phyloP scores from a whole-genome alignment of 2,113 vertebrate species.

The Alectura lathami region DNA sequence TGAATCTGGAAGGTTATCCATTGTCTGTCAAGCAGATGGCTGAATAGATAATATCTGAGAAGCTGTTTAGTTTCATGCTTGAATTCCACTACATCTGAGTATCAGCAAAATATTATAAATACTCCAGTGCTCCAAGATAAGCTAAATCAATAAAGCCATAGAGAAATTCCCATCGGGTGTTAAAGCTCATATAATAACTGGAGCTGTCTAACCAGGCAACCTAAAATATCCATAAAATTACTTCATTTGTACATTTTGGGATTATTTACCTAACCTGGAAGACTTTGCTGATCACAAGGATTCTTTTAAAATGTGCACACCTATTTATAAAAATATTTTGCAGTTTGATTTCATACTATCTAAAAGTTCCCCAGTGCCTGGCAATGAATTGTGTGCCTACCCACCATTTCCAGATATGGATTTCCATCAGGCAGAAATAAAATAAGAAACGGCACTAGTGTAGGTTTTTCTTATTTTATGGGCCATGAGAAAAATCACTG shows the following conservation, averaged over 20 bases:
- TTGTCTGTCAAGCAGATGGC: background rate
- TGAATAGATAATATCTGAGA: background rate
- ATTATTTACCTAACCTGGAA: background rate
- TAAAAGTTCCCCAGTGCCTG: background rate
- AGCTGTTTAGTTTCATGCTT: conserved; percentile 2
- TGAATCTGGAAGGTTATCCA: background rate
- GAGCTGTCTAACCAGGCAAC: background rate
- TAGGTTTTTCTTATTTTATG: conserved; percentile 23
- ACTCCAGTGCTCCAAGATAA: background rate
- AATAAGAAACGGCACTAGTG: background rate
- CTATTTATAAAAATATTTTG: background rate
- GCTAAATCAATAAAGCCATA: background rate
- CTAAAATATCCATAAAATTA: background rate
- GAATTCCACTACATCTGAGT: background rate
- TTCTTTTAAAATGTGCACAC: background rate
- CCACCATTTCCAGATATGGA: background rate
- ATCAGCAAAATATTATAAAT: background rate
- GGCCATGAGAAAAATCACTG: conserved; percentile 8
- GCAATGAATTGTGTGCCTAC: background rate
- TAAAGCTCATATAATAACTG: background rate
- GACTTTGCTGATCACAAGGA: background rate
- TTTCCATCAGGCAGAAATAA: conserved; percentile 37
- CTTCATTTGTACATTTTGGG: background rate
- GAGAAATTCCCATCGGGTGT: background rate
- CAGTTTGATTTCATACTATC: background rate